Conservation (phyloP, 2,113 vertebrate species). For the Peromyscus maniculatus region DNA sequence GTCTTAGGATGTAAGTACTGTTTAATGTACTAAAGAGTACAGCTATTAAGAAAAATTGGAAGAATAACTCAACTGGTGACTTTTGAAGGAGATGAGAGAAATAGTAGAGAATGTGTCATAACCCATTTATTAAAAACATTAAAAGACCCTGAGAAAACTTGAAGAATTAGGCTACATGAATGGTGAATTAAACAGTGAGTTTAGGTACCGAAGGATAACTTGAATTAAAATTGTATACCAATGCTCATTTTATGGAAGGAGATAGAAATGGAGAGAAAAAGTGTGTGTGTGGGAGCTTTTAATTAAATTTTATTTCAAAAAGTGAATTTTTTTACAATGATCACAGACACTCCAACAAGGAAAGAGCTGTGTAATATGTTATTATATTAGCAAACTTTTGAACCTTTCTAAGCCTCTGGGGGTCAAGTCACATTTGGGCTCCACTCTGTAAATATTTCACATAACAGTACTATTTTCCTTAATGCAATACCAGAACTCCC, state of each 20-base stretch:
- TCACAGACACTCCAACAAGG: conserved; percentile 4
- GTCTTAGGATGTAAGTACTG: conserved; percentile 34
- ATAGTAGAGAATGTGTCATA: conserved; percentile 53
- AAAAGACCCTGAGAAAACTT: conserved; percentile 54
- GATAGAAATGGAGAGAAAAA: neutral
- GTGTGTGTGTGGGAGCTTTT: neutral
- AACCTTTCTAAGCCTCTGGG: conserved; percentile 81
- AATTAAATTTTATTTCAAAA: conserved; percentile 63
- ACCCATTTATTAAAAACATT: conserved; percentile 49
- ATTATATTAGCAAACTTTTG: conserved; percentile 33
- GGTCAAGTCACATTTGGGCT: conserved; percentile 84
- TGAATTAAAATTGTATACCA: conserved; percentile 22
- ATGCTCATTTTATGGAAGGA: conserved; percentile 18
- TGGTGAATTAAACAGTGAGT: conserved; percentile 15
- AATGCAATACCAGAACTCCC: conserved; percentile 24
- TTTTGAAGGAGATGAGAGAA: conserved; percentile 56
- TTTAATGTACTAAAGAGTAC: conserved; percentile 61
- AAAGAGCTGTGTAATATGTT: neutral
- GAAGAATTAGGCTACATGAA: conserved; percentile 39
- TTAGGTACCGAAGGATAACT: neutral
- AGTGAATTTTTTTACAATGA: conserved; percentile 37
- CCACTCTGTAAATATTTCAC: conserved; percentile 85
- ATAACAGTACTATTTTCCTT: conserved; percentile 53
- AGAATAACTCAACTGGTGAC: conserved; percentile 45
- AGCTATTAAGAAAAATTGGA: conserved; percentile 33